A percentile compares a stretch with the other conserved stretches of the same genome.
Evolutionary conservation across 2,113 vertebrate species (phyloP).

Genomic region (Xenopus laevis): DNA sequence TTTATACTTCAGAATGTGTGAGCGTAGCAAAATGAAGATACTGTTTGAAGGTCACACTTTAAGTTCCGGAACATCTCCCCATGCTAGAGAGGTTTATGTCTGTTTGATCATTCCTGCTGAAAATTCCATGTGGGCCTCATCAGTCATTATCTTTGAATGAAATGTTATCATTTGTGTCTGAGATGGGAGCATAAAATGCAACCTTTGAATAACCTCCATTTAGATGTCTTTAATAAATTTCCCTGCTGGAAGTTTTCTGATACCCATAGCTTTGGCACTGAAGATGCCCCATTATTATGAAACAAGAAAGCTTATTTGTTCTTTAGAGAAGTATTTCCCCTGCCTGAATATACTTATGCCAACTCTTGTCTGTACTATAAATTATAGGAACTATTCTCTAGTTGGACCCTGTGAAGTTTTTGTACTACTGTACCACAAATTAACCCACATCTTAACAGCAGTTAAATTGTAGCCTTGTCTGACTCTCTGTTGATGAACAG

Average conservation of each 20-base stretch:
- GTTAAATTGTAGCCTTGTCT: no score
- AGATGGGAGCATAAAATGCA: slow-evolving; percentile 50
- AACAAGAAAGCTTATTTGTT: no score
- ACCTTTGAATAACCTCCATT: slow-evolving; percentile 56
- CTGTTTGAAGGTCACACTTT: slow-evolving; percentile 60
- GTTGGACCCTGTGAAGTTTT: no score
- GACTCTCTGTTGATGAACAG: no score
- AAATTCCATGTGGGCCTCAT: slow-evolving; percentile 46
- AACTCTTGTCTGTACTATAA: background rate
- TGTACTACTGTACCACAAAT: no score
- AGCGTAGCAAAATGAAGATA: slow-evolving; percentile 41
- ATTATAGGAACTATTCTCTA: no score
- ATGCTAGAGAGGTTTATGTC: slow-evolving; percentile 45
- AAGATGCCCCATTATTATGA: background rate
- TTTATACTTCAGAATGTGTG: slow-evolving; percentile 41
- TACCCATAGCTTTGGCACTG: slow-evolving; percentile 6
- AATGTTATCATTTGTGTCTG: slow-evolving; percentile 42
- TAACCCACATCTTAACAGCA: no score
- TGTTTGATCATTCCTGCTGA: slow-evolving; percentile 50
- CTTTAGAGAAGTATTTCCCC: slow-evolving; percentile 1
- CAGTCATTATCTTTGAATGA: slow-evolving; percentile 47
- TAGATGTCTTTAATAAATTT: slow-evolving; percentile 47
- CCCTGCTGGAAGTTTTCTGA: slow-evolving; percentile 48
- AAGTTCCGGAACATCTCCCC: slow-evolving; percentile 47
- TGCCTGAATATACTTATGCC: no score